Percentiles rank a stretch among this genome's conserved stretches.
Evolutionary conservation across 2,888 invertebrate species (phyloP).

Genomic region (Idaea aversata): DNA sequence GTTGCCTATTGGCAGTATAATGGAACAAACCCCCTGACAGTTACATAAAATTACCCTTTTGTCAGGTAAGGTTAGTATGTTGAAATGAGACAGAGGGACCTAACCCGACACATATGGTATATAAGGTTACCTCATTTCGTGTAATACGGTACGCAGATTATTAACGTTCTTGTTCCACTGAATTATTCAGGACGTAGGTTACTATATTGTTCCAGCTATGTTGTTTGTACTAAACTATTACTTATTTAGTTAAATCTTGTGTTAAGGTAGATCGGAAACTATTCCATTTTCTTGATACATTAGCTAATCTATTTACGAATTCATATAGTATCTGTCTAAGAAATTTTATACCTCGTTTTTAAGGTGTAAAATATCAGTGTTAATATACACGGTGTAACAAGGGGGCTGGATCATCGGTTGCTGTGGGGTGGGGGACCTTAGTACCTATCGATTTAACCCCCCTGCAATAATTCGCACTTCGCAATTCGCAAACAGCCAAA

Average conservation of each 20-base stretch:
- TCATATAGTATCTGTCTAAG: neutral
- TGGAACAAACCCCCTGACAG: neutral
- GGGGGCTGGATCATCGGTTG: no score
- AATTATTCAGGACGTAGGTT: neutral
- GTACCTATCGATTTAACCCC: no score
- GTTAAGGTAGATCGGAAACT: neutral
- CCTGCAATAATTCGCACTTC: no score
- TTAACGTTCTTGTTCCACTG: neutral
- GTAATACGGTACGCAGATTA: neutral
- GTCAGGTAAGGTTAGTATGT: neutral
- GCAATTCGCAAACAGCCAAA: no score
- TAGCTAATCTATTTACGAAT: neutral
- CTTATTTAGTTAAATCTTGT: neutral
- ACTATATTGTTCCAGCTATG: neutral
- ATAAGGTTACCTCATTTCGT: neutral
- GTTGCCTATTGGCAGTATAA: neutral
- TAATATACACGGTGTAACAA: no score
- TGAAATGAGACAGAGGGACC: neutral
- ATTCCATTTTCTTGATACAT: neutral
- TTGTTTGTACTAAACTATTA: neutral
- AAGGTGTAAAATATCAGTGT: no score
- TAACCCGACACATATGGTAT: neutral
- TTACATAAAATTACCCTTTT: neutral
- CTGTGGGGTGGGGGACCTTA: no score
- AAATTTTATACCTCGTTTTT: neutral